Evolutionary conservation across 2,797 vertebrate species (phyloP).

Genomic region (Chrysocyon brachyurus): DNA sequence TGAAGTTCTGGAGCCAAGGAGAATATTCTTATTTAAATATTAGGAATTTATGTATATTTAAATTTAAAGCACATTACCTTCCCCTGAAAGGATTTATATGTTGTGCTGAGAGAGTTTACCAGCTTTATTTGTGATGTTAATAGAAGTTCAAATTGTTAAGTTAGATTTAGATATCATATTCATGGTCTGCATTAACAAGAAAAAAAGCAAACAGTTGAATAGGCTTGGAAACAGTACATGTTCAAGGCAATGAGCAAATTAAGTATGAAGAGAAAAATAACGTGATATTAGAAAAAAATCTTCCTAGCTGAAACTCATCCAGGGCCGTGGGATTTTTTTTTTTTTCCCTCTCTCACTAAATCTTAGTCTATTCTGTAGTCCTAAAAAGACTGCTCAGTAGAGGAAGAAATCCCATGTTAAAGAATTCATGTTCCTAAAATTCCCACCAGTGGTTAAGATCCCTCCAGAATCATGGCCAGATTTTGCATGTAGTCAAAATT

Average conservation of each 20-base stretch:
- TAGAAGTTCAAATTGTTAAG: slow-evolving; percentile 50
- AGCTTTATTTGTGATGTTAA: slow-evolving; percentile 50
- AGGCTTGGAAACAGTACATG: not conserved
- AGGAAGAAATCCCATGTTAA: not conserved
- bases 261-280: slow-evolving; percentile 51
- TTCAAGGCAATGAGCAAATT: slow-evolving; percentile 23
- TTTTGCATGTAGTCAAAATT: not conserved
- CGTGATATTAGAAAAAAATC: not conserved
- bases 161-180: slow-evolving; percentile 51
- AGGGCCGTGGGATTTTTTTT: not conserved
- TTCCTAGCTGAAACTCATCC: not conserved
- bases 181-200: not conserved
- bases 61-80: slow-evolving; percentile 55
- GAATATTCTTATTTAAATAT: slow-evolving; percentile 67
- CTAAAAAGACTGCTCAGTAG: not conserved
- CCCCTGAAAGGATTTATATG: slow-evolving; percentile 19
- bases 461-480: not conserved
- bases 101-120: slow-evolving; percentile 45
- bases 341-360: not conserved
- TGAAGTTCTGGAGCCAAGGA: not conserved
- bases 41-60: not conserved
- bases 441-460: not conserved
- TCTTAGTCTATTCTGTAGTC: not conserved
- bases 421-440: not conserved
- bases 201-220: slow-evolving; percentile 32